Conservation (phyloP, 2,797 vertebrate species). For the Enteromius unitaeniatus region DNA sequence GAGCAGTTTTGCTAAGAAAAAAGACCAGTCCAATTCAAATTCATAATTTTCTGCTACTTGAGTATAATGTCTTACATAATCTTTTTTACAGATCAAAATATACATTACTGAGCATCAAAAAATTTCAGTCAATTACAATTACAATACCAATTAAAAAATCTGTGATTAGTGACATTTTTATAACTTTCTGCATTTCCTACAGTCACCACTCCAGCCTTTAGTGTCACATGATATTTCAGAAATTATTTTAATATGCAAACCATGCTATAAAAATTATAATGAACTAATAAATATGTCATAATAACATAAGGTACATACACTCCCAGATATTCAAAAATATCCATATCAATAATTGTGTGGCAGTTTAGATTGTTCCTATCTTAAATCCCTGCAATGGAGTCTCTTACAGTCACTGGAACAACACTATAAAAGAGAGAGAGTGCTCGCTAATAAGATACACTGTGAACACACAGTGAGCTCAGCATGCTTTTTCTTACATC, state of each 20-base stretch:
- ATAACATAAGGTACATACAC: too few species aligned
- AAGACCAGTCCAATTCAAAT: not conserved
- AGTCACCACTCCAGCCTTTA: not conserved
- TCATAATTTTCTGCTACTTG: not conserved
- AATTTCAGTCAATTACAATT: not conserved
- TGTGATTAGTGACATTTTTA: not conserved
- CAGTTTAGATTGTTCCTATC: not conserved
- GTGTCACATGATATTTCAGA: not conserved
- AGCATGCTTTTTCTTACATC: slow-evolving; percentile 16
- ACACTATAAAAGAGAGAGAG: slow-evolving; percentile 3
- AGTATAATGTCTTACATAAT: not conserved
- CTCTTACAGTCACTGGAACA: not conserved
- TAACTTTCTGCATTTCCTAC: not conserved
- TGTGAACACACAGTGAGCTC: slow-evolving; percentile 29
- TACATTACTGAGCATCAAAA: not conserved
- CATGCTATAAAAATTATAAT: not conserved
- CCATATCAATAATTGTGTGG: not conserved
- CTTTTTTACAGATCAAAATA: not conserved
- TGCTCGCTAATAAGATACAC: not conserved
- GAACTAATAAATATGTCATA: not conserved
- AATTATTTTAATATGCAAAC: not conserved
- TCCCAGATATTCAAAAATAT: not conserved
- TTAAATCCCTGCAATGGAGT: not conserved
- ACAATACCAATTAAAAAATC: not conserved
- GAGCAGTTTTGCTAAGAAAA: not conserved